Percentiles rank a stretch among this genome's conserved stretches.
Evolutionary conservation across 2,888 invertebrate genomes (phyloP).

Genomic region (Eupithecia tripunctaria): DNA sequence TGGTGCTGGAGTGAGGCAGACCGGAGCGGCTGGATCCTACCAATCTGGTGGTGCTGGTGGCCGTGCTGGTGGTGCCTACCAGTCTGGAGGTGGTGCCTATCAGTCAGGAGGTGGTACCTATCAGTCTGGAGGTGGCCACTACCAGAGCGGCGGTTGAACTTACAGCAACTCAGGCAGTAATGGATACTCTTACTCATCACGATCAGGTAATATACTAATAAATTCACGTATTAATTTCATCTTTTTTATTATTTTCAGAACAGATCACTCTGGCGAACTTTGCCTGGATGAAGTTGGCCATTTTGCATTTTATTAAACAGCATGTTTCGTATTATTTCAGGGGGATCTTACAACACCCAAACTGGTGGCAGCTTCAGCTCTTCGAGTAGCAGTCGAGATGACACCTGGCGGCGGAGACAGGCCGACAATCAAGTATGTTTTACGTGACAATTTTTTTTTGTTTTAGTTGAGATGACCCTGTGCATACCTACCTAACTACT

Average conservation of each 20-base stretch:
- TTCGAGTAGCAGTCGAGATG: conserved; percentile 58
- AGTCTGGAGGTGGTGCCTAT: conserved; percentile 36
- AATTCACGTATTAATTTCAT: not conserved
- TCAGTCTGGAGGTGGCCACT: conserved; percentile 40
- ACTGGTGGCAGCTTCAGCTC: conserved; percentile 59
- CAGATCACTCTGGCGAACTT: not conserved
- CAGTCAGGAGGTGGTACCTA: conserved; percentile 35
- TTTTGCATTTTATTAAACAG: not conserved
- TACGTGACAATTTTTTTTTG: not conserved
- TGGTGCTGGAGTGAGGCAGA: conserved; percentile 17
- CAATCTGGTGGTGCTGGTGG: conserved; percentile 40
- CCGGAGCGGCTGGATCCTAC: conserved; percentile 17
- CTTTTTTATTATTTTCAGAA: not conserved
- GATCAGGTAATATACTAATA: conserved; percentile 59
- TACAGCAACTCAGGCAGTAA: conserved; percentile 45
- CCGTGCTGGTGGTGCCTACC: conserved; percentile 38
- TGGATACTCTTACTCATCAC: conserved; percentile 70
- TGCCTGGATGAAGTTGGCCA: not conserved
- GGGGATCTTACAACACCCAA: conserved; percentile 59
- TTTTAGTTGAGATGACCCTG: too few relatives aligned
- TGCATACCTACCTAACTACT: too few relatives aligned
- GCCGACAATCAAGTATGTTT: conserved; percentile 53
- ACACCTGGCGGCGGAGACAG: conserved; percentile 66
- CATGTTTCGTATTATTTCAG: conserved; percentile 42
- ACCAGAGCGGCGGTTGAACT: conserved; percentile 41